Base-by-base conservation (phyloP, 2,113 vertebrate genomes). In the Pavo muticus region DNA sequence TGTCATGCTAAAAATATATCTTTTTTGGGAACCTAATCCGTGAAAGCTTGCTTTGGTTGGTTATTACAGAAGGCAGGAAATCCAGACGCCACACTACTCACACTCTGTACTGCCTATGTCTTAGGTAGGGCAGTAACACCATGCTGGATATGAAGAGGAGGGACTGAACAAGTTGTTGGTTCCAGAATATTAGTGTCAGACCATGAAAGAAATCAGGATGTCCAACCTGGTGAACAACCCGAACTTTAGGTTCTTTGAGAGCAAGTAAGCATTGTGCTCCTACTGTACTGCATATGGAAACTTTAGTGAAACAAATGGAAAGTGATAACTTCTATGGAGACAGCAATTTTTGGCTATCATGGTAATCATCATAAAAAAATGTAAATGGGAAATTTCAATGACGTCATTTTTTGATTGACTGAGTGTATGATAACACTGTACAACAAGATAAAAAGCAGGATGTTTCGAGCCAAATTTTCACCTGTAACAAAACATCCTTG, bases 31-130 rank as follows among this genome's bases (percentile, higher is more conserved):
- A 14, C 20, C 7, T 47, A 42, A 64, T 61, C 32, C 16, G 42
- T 64, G 82, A 35, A 35, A 87, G 12, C 18, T 84, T 12, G 0
- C 59, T 83, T 72, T 40, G 59, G 5, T 63, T 50, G 44, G 10
- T n/a, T 54, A 1, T 52, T 42, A 32, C 19, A 70, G 54, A 68
- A 30, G n/a, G 19, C 27, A 50, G 32, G 50, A 60, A 78, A 75
- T 56, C n/a, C 39, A 30, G 44, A 29, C 29, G 17, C 7, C 32
- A 2, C 1, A 0, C 27, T 67, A 2, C 40, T 44, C 29, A 7
- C 14, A 27, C 5, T 10, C 60, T 29, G 0, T 85, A 32, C 71
- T 35, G n/a, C 19, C n/a, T 52, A 0, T 29, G 23, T 39, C 23
- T 9, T 47, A 40, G 17, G 13, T n/a, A 24, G 10, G 21, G 10